Evolutionary conservation across 2,797 vertebrate genomes (phyloP), one percentile per base, ranked within the genome.

Genomic region (Amniataba percoides): DNA sequence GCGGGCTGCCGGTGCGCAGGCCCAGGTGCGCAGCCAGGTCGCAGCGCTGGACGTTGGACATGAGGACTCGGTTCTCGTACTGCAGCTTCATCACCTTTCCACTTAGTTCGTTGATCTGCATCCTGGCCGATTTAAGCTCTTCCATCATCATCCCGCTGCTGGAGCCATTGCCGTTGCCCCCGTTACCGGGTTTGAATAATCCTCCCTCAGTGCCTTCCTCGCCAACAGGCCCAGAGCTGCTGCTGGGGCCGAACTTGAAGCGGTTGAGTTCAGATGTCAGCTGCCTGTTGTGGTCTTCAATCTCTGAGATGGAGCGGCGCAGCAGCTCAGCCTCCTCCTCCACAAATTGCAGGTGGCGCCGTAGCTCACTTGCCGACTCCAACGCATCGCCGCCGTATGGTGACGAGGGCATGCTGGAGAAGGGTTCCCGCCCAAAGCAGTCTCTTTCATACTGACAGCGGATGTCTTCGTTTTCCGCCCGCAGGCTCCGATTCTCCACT

Each of bases 21-120:
- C 97, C 97, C 23, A 97, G 89, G 85, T 98, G 97, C 2, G 97
- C 94, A 0, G 96, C 97, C 34, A 98, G 94, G 83, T 99, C 98
- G 0, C 96, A 97, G 73, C 96, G 97, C 88, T 99, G 98, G 36
- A 97, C 96, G 0, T 97, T 98, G 80, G 98, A 98, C 77, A 99
- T 95, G 65, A 99, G 95, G 71, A 98, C 96, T 0, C 97, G 96
- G 88, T 99, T 99, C 94, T 99, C 98, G 0, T 98, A 98, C 87
- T 99, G 98, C 27, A 99, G 96, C 88, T 98, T 97, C 96, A 99
- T 96, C 65, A 99, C 97, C 75, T 99, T 98, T 16, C 97, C 96
- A 0, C 97, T 99, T 70, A 99, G 94, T 87, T 99, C 98, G 0
- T 96, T 97, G 84, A 99, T 97, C 92, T 99, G 98, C 82, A 97